Evolutionary conservation across 2,797 vertebrate genomes (phyloP), one percentile per base, ranked within the genome.

Genomic region (Hypotaenidia okinawae): DNA sequence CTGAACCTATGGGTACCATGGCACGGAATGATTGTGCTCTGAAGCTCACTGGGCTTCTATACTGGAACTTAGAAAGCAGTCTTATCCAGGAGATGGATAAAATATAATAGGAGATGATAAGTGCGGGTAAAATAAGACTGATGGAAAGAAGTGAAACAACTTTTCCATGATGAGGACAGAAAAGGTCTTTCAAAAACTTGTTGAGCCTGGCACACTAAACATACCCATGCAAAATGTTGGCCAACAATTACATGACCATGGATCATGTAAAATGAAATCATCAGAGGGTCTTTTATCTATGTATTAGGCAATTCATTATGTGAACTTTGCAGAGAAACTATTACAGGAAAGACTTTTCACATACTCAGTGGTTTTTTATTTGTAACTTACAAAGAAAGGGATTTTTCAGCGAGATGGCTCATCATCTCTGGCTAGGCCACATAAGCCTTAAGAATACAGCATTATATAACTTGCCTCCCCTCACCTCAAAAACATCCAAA

Each of bases 1-100:
- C 59, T 39, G 83, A 73, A 88, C 45, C 39, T 75, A 24, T 28
- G 35, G 47, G 73, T 88, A 86, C 77, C 59, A 63, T 6, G 47
- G 85, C 80, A 93, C 57, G 52, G 72, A 94, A 76, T 54, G 72
- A 91, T 10, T 84, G 62, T 63, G 63, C 54, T 55, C 80, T 78
- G 58, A 90, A 93, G 17, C 62, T 63, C 88, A 69, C 67, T 52
- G 35, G 52, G 59, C 67, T 90, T 86, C 73, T 84, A 55, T 27
- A 57, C 52, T 35, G 15, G 33, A 86, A 81, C 5, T 72, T 37
- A 77, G 85, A 87, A 91, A 91, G 89, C 68, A 93, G 47, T 63
- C 54, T 89, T 90, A 90, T 67, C 86, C 77, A 89, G 59, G 66
- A 89, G 59, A 74, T 88, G 91, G 94, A 95, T 91, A 94, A 94